Conservation (phyloP, 2,113 vertebrate species). For the Jaculus jaculus region DNA sequence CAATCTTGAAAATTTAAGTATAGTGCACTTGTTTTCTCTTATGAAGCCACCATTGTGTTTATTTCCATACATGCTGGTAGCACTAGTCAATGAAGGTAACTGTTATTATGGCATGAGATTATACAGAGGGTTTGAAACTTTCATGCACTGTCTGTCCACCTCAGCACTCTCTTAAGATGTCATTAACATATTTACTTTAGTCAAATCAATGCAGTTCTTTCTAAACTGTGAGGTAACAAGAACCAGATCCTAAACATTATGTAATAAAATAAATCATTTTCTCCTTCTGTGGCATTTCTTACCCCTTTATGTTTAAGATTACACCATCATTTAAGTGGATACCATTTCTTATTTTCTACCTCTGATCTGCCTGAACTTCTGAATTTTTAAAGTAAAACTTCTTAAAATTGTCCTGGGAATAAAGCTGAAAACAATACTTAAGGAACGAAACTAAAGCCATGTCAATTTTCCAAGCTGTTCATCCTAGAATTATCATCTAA, state of each 20-base stretch:
- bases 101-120: background rate
- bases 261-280: slow-evolving; percentile 51
- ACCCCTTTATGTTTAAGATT: background rate
- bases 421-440: slow-evolving; percentile 6
- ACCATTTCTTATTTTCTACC: background rate
- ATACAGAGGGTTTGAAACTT: background rate
- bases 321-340: background rate
- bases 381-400: background rate
- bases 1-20: background rate
- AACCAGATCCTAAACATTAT: slow-evolving; percentile 46
- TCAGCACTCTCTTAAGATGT: background rate
- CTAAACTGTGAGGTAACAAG: slow-evolving; percentile 16
- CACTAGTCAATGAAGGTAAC: background rate
- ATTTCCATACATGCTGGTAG: background rate
- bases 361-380: background rate
- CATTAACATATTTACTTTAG: background rate
- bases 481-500: background rate
- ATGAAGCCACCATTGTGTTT: background rate
- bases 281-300: background rate
- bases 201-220: background rate
- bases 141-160: background rate
- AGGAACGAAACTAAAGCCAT: background rate
- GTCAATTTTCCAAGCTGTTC: background rate
- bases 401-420: background rate
- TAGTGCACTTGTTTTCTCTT: background rate